Base-by-base conservation (phyloP, 2,888 invertebrate genomes). In the Lepidonotus clava region DNA sequence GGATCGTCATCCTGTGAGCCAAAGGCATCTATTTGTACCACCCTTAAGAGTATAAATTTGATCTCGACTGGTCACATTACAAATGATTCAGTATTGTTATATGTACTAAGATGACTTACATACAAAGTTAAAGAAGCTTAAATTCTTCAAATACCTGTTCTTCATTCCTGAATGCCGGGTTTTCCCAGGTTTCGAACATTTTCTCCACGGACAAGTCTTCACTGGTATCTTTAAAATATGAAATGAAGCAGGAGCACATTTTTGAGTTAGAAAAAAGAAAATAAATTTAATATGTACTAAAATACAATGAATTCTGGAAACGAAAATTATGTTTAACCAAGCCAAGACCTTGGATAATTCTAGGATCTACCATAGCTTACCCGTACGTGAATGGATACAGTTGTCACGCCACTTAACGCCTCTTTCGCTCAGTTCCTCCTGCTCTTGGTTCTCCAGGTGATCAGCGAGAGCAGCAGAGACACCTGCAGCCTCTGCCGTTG, bases 131-230 rank as follows among this genome's bases (percentile, higher is more conserved):
- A 51, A 14, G 21, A 14, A 11, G 21, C 21, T 14, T 14, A 51
- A 18, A 67, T 67, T 21, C 11, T 14, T 51, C 8, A 11, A 14
- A n/a, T 46, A 51, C 83, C 83, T 83, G 83, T 83, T 51, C 46
- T 8, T 21, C 46, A n/a, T 18, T 24, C 24, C n/a, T 18, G 32
- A 83, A 46, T 8, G 46, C 83, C 28, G 83, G 83, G 21, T 83
- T 83, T 8, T 83, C 83, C 83, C 83, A 83, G 11, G 41, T 32
- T n/a, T 83, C 83, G 32, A 83, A 41, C 83, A 83, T 76, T 5
- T 28, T 40, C 21, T 34, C 21, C 28, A 76, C 38, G 24, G 34
- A 76, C 24, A 28, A 32, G 11, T 11, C 38, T 34, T 76, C 6
- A 32, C 36, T 32, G 21, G 32, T 32, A 32, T 32, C 67, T n/a